Evolutionary conservation across 2,888 invertebrate genomes (phyloP).

Genomic region (Anthrax anthrax): DNA sequence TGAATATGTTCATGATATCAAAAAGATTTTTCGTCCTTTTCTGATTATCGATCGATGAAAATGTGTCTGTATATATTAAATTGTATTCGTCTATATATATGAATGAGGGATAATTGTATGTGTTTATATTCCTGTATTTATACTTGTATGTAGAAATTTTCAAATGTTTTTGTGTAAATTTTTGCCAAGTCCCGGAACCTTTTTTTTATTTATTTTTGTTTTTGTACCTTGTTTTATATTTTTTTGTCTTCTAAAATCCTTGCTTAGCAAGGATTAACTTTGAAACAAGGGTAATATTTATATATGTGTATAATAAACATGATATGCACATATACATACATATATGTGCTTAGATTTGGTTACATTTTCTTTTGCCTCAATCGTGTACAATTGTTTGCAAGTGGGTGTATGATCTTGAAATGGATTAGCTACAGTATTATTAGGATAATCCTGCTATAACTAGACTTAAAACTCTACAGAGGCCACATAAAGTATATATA

Average conservation of each 20-base stretch:
- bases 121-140: neutral
- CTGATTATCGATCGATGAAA: conserved; percentile 4
- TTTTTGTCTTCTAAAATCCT: conserved; percentile 1
- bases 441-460: conserved; percentile 4
- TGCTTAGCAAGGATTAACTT: conserved; percentile 9
- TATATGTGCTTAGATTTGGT: neutral
- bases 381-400: neutral
- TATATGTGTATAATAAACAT: too few species aligned
- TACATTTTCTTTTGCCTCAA: neutral
- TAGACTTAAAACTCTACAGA: conserved; percentile 1
- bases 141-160: neutral
- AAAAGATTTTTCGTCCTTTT: conserved; percentile 1
- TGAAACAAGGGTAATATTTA: conserved; percentile 8
- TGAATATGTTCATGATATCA: neutral
- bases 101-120: conserved; percentile 1
- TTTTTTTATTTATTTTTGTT: neutral
- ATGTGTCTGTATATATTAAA: neutral
- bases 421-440: conserved; percentile 2
- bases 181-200: conserved; percentile 6
- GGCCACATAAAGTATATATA: too few species aligned
- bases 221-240: neutral
- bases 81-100: neutral
- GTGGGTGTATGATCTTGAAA: neutral
- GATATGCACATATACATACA: too few species aligned
- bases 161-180: neutral